Base-by-base conservation (phyloP, 2,113 vertebrate genomes). In the Mus pahari region DNA sequence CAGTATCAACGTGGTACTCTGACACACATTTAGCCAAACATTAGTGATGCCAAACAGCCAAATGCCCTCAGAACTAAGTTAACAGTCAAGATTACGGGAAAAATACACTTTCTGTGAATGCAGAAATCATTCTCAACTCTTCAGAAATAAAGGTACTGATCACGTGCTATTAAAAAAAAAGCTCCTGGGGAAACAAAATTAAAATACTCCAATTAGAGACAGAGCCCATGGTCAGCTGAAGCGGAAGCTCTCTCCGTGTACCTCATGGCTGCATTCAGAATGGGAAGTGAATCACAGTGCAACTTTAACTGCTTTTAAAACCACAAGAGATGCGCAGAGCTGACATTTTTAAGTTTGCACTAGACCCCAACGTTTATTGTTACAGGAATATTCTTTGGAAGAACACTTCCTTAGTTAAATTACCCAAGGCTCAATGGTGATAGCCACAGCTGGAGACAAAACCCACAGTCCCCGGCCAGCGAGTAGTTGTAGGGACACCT, bases 381-480 rank as follows among this genome's bases (percentile, higher is more conserved):
- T 31, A 53, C 24, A 58, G 74, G 53, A 79, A 36, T 39, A 36
- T 10, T 17, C 36, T 24, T 10, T 6, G 0, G 75, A n/a, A 87
- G 31, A 14, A 6, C 0, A 58, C 89, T 53, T 77, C 6, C 20
- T 1, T 14, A 53, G 17, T 42, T n/a, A 36, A 7, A 20, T 71
- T 24, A 66, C 26, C 68, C 6, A 10, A 33, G 55, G 50, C 3
- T 71, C 33, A 16, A 31, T 58, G n/a, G n/a, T 12, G 66, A 75
- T 0, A 22, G 7, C 78, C 4, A 13, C 20, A 22, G 12, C 58
- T 71, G 7, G 36, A 58, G 68, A 73, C 3, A 0, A 0, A 13
- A 74, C 16, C 1, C 1, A 20, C 22, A 2, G 86, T 36, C 36
- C 28, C 16, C 1, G 3, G 66, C 48, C 1, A 6, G 48, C 14